Base-by-base conservation (phyloP, 2,113 vertebrate species). In the Engystomops pustulosus region DNA sequence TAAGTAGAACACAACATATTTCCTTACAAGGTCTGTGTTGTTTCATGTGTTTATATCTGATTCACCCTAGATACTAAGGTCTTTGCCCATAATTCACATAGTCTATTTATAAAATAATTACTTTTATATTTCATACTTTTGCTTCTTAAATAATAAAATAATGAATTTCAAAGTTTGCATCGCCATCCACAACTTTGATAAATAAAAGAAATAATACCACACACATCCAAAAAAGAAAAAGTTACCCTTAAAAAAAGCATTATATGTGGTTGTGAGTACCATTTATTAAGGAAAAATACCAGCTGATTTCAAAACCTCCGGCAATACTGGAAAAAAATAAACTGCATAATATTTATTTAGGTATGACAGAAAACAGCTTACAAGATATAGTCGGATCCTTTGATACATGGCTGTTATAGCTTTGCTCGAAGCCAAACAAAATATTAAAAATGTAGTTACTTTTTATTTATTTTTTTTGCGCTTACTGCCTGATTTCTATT, bases 271-370 rank as follows among this genome's bases (percentile, higher is more conserved):
- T 51, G 41, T 51, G 32, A 68, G 80, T 30, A 36, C 32, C 41
- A 71, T 70, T 81, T 67, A 79, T 80, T 74, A 17, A 47, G 25
- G 23, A 71, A 17, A 71, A 81, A 81, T 65, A 65, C 8, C 25
- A 55, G 41, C 49, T 81, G 67, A 38, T 67, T 72, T 2, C 8
- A 51, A 55, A 81, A 69, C 62, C 45, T 36, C 68, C 5, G 80
- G 80, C 45, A 58, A 58, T 55, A 58, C 49, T 71, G 47, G 53
- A 41, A 44, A 53, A 67, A 81, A 38, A 71, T 58, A 81, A 36
- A 81, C 68, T 71, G 80, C 49, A 58, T 71, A 81, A 71, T 71
- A 78, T 78, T 78, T 78, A 78, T 38, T 78, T 78, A 60, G 75
- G 32, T 60, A 78, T 78, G 75, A 78, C 20, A 78, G 12, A 78